Conservation (phyloP, 2,888 invertebrate genomes). For the Trissolcus japonicus region DNA sequence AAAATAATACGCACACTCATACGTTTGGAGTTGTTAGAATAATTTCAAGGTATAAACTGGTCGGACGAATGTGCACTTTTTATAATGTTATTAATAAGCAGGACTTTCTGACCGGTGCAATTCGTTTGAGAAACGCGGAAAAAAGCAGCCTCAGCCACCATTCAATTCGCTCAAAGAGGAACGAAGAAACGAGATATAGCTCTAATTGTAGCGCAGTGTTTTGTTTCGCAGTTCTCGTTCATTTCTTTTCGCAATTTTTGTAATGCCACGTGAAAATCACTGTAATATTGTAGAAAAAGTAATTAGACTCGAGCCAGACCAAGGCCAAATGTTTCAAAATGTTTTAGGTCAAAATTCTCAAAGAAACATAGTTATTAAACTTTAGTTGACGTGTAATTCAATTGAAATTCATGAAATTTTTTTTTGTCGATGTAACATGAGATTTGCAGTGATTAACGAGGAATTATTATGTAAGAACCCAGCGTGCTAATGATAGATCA, state of each 20-base stretch:
- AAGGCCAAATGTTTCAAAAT: conserved; percentile 12
- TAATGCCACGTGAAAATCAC: conserved; percentile 28
- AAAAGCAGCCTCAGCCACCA: conserved; percentile 5
- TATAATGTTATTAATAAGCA: conserved; percentile 37
- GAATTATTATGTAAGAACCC: conserved; percentile 48
- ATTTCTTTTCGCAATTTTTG: conserved; percentile 11
- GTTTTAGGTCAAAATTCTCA: conserved; percentile 3
- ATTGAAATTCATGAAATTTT: conserved; percentile 6
- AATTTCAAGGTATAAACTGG: conserved; percentile 40
- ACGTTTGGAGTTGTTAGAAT: conserved; percentile 27
- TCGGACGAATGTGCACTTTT: background rate
- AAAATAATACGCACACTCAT: conserved; percentile 10
- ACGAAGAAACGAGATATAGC: conserved; percentile 13
- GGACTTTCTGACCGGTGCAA: background rate
- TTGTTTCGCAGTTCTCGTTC: conserved; percentile 1
- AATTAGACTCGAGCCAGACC: conserved; percentile 33
- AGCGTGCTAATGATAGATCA: conserved; percentile 50
- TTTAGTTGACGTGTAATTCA: conserved; percentile 30
- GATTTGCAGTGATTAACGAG: conserved; percentile 39
- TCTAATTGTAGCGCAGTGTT: conserved; percentile 8
- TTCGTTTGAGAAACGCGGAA: conserved; percentile 1
- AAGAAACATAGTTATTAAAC: conserved; percentile 15
- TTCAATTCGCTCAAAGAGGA: conserved; percentile 25
- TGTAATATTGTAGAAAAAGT: conserved; percentile 23
- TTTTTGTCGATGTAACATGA: conserved; percentile 13